A percentile compares a stretch with the other conserved stretches of the same genome.
Evolutionary conservation across 2,797 vertebrate species (phyloP).

Genomic region (Girardinus metallicus): DNA sequence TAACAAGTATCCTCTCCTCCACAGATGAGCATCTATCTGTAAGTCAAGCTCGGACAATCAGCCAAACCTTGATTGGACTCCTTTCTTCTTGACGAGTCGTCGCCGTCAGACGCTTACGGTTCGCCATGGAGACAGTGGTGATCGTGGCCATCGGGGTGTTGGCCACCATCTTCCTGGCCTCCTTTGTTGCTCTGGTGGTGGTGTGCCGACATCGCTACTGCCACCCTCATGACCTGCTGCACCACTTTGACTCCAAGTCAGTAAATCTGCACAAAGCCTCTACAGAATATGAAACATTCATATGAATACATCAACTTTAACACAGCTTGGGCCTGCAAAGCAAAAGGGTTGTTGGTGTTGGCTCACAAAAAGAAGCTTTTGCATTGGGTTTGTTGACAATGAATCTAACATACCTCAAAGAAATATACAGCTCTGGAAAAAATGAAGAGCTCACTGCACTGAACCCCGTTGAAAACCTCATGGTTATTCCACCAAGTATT

Average conservation of each 20-base stretch:
- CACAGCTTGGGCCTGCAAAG: neutral
- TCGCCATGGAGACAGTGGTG: conserved; percentile 95
- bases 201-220: conserved; percentile 96
- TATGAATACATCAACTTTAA: neutral
- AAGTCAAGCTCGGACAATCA: conserved; percentile 53
- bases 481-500: too few species aligned
- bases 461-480: too few species aligned
- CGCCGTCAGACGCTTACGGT: conserved; percentile 33
- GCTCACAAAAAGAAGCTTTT: neutral
- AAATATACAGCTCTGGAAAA: neutral
- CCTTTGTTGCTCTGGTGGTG: conserved; percentile 91
- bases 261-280: conserved; percentile 51
- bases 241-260: conserved; percentile 94
- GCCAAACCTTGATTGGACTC: conserved; percentile 51
- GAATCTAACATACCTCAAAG: neutral
- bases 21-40: conserved; percentile 71
- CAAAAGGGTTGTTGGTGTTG: neutral
- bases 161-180: conserved; percentile 96
- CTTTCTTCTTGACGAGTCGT: conserved; percentile 27
- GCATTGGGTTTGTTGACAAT: neutral
- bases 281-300: neutral
- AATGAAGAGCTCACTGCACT: too few species aligned
- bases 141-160: conserved; percentile 95
- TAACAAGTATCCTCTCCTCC: conserved; percentile 30
- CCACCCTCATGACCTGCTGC: conserved; percentile 87